A percentile compares a stretch with the other conserved stretches of the same genome.
These are phyloP conservation scores for Tokudaia tokunoshimensis DNA, from an alignment of 2,797 vertebrate genomes.

Conservation along the genomic window DNA sequence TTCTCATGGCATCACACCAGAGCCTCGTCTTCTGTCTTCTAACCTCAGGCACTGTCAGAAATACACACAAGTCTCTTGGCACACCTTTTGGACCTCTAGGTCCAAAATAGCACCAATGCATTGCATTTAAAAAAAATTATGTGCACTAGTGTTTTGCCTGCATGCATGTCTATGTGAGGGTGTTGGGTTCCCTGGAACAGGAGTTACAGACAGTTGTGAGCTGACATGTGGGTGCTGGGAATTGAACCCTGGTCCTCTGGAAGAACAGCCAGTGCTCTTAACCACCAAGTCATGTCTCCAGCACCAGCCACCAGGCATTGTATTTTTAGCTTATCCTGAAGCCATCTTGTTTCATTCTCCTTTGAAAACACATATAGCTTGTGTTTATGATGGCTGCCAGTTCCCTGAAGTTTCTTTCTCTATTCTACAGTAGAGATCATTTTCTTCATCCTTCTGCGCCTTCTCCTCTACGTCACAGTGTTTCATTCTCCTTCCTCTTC, in stretches of 20 bases:
- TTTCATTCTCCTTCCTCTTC: neutral
- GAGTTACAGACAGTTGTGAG: neutral
- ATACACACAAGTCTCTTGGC: neutral
- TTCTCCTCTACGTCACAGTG: neutral
- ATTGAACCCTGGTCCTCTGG: neutral
- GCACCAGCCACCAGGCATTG: neutral
- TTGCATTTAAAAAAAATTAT: neutral
- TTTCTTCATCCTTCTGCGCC: conserved; percentile 2
- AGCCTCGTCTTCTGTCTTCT: neutral
- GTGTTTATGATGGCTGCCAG: neutral
- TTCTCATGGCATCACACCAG: neutral
- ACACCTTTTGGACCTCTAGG: neutral
- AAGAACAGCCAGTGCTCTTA: neutral
- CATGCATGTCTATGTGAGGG: neutral
- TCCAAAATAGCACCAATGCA: too few relatives aligned
- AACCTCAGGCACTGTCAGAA: neutral
- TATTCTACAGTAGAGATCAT: neutral
- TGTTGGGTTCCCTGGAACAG: neutral
- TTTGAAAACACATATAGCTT: conserved; percentile 21
- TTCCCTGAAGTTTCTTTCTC: neutral
- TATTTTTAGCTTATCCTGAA: conserved; percentile 7
- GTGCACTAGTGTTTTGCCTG: neutral
- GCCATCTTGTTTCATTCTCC: neutral
- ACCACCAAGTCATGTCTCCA: neutral
- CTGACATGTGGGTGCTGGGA: neutral